These are phyloP conservation scores for Drosophila engyochracea DNA, from an alignment of 2,888 invertebrate genomes.

Conservation along the genomic window DNA sequence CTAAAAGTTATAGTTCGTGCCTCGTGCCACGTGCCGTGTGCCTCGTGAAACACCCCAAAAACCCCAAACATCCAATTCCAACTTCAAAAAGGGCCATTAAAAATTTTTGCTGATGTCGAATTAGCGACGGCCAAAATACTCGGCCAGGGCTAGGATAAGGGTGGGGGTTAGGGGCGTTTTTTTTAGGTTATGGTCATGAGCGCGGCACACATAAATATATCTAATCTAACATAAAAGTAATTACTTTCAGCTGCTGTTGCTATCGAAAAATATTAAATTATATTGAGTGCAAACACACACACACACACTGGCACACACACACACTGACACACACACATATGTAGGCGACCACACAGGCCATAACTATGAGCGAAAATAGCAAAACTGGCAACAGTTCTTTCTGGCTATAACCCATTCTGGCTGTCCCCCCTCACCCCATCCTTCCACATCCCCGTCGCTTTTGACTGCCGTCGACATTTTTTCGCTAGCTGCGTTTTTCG, in stretches of 20 bases:
- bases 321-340: slow-evolving; percentile 18
- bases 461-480: slow-evolving; percentile 66
- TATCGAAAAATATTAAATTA: slow-evolving; percentile 80
- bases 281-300: slow-evolving; percentile 72
- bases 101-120: slow-evolving; percentile 70
- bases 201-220: slow-evolving; percentile 71
- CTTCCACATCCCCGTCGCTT: slow-evolving; percentile 33
- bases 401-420: slow-evolving; percentile 4
- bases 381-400: slow-evolving; percentile 30
- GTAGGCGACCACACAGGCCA: slow-evolving; percentile 51
- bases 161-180: neutral
- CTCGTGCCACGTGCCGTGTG: slow-evolving; percentile 3
- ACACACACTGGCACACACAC: slow-evolving; percentile 31
- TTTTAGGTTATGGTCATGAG: slow-evolving; percentile 47
- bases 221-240: slow-evolving; percentile 78
- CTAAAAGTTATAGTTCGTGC: slow-evolving; percentile 51
- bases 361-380: slow-evolving; percentile 47
- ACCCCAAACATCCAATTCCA: slow-evolving; percentile 1
- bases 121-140: slow-evolving; percentile 46
- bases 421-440: neutral
- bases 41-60: neutral
- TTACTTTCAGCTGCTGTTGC: slow-evolving; percentile 79
- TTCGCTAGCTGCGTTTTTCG: slow-evolving; percentile 53
- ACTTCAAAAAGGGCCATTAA: slow-evolving; percentile 56
- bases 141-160: neutral